phyloP scores from a whole-genome alignment of 1,140 invertebrate species.

The Bemisia tabaci region DNA sequence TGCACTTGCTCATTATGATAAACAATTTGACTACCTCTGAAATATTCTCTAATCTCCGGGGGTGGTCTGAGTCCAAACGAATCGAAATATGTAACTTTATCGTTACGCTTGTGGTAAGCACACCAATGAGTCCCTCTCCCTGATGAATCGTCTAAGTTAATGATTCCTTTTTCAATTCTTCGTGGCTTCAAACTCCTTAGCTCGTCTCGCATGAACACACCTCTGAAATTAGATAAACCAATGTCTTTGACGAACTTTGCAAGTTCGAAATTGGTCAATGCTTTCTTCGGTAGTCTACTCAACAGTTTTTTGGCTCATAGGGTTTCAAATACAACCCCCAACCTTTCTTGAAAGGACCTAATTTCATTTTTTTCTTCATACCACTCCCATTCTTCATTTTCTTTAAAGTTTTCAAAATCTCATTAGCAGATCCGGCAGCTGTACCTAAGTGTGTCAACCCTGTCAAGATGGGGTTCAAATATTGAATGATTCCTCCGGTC shows the following conservation, averaged over 20 bases:
- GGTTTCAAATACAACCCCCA: slow-evolving; percentile 12
- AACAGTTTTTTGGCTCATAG: slow-evolving; percentile 9
- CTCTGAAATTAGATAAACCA: slow-evolving; percentile 14
- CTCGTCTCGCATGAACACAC: slow-evolving; percentile 17
- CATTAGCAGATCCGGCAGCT: not conserved
- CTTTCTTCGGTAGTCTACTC: slow-evolving; percentile 1
- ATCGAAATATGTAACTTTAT: not conserved
- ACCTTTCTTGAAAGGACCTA: too few species aligned
- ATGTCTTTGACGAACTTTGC: not conserved
- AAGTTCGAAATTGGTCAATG: not conserved
- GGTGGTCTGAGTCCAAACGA: not conserved
- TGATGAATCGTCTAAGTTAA: slow-evolving; percentile 25
- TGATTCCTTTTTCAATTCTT: slow-evolving; percentile 22
- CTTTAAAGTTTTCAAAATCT: not conserved
- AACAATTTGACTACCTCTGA: not conserved
- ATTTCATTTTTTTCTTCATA: slow-evolving; percentile 4
- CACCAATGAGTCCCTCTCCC: slow-evolving; percentile 27
- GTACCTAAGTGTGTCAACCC: not conserved
- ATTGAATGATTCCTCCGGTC: not conserved
- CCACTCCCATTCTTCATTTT: not conserved
- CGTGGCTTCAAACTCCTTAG: slow-evolving; percentile 17
- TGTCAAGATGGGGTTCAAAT: not conserved
- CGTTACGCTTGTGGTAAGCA: slow-evolving; percentile 22
- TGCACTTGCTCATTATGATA: not conserved
- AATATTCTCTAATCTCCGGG: not conserved